phyloP scores from a whole-genome alignment of 2,113 vertebrate species.

The Cyprinus carpio region DNA sequence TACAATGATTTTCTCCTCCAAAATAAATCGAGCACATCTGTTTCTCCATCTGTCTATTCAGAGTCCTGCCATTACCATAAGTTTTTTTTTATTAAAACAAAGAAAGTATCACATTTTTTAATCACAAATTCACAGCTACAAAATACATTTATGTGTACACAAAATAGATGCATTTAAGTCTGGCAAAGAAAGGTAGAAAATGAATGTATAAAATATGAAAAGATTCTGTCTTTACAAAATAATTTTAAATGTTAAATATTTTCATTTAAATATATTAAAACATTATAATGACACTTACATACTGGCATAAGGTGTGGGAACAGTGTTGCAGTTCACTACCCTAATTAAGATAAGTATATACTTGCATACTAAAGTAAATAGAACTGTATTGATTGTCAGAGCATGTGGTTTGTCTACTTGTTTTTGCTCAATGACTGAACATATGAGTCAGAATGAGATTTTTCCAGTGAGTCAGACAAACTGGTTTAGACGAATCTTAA shows the following conservation, averaged over 20 bases:
- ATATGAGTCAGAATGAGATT: background rate
- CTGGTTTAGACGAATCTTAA: background rate
- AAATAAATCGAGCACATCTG: background rate
- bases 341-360: background rate
- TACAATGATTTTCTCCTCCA: background rate
- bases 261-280: background rate
- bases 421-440: background rate
- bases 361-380: conserved; percentile 4
- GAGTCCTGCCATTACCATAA: background rate
- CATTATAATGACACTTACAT: background rate
- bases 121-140: background rate
- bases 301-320: background rate
- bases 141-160: background rate
- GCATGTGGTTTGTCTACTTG: too few species aligned
- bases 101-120: background rate
- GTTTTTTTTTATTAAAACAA: background rate
- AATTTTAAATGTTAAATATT: background rate
- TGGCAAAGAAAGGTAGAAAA: background rate
- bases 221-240: background rate
- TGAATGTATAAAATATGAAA: background rate
- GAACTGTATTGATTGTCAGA: conserved; percentile 15
- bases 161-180: background rate
- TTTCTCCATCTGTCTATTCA: background rate
- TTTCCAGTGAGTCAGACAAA: conserved; percentile 1
- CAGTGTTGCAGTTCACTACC: background rate